A percentile compares a stretch with the other conserved stretches of the same genome.
Conservation (phyloP, 2,113 vertebrate species). For the Numida meleagris region DNA sequence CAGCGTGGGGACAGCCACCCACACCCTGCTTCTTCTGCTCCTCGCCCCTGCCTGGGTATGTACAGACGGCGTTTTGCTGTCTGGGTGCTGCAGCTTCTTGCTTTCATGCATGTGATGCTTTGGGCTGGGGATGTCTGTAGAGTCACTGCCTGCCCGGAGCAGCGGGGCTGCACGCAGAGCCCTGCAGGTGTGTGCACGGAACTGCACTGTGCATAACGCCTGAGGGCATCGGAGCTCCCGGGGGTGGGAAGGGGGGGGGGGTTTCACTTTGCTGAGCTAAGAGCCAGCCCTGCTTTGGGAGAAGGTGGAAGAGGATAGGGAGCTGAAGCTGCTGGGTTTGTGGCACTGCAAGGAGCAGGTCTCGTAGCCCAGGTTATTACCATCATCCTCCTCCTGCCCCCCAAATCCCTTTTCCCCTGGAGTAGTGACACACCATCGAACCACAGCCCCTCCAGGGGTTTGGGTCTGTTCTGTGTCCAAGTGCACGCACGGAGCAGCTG, state of each 20-base stretch:
- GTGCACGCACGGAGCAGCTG: neutral
- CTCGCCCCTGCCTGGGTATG: constrained; percentile 29
- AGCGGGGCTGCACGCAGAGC: neutral
- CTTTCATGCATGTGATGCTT: neutral
- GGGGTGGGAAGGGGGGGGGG: rapidly evolving
- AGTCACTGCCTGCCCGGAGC: neutral
- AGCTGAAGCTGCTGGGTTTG: neutral
- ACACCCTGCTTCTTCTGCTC: neutral
- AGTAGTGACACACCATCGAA: neutral
- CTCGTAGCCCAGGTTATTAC: neutral
- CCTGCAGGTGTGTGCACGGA: rapidly evolving
- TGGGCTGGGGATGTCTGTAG: neutral
- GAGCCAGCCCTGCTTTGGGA: neutral
- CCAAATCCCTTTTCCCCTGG: neutral
- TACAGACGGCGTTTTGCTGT: neutral
- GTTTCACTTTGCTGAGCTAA: neutral
- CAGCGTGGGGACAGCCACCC: neutral
- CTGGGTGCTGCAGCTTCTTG: neutral
- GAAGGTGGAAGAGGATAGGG: neutral
- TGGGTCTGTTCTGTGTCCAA: neutral
- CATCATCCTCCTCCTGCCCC: neutral
- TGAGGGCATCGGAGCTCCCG: neutral
- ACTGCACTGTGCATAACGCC: rapidly evolving
- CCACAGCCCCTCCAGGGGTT: neutral
- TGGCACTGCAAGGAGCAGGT: neutral